A percentile compares a stretch with the other conserved stretches of the same genome.
phyloP scores from a whole-genome alignment of 2,888 invertebrate species.

The Acanthosepion lycidas region DNA sequence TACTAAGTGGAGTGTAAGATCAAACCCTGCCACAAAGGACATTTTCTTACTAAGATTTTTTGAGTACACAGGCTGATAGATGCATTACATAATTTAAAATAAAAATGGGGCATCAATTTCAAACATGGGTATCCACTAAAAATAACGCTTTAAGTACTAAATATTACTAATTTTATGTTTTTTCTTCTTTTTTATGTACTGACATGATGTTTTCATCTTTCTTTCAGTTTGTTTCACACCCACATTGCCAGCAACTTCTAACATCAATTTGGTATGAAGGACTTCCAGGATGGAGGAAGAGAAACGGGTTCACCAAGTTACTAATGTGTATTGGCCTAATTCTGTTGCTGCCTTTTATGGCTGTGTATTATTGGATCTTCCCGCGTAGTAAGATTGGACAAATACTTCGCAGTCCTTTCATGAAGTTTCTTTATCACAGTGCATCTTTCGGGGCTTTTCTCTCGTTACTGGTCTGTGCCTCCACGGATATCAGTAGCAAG shows the following conservation, averaged over 20 bases:
- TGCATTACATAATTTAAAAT: too few relatives aligned
- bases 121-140: too few relatives aligned
- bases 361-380: slow-evolving; percentile 76
- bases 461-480: slow-evolving; percentile 76
- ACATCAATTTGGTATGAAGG: slow-evolving; percentile 78
- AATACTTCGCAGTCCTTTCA: slow-evolving; percentile 78
- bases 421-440: slow-evolving; percentile 79
- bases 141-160: too few relatives aligned
- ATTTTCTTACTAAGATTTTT: too few relatives aligned
- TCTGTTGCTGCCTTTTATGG: slow-evolving; percentile 76
- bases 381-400: slow-evolving; percentile 76
- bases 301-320: slow-evolving; percentile 76
- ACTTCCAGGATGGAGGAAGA: slow-evolving; percentile 76
- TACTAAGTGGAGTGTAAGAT: too few relatives aligned
- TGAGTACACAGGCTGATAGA: too few relatives aligned
- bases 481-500: slow-evolving; percentile 71
- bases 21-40: too few relatives aligned
- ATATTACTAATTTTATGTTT: too few relatives aligned
- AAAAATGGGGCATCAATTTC: too few relatives aligned
- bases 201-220: not conserved
- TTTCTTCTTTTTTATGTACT: not conserved
- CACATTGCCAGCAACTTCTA: slow-evolving; percentile 78
- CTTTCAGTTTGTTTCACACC: slow-evolving; percentile 78
- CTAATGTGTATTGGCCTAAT: slow-evolving; percentile 75
- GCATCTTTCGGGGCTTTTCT: slow-evolving; percentile 78